Percentiles rank a stretch among this genome's conserved stretches.
Evolutionary conservation across 1,140 invertebrate species (phyloP).

Genomic region (Drosophila arawakana): DNA sequence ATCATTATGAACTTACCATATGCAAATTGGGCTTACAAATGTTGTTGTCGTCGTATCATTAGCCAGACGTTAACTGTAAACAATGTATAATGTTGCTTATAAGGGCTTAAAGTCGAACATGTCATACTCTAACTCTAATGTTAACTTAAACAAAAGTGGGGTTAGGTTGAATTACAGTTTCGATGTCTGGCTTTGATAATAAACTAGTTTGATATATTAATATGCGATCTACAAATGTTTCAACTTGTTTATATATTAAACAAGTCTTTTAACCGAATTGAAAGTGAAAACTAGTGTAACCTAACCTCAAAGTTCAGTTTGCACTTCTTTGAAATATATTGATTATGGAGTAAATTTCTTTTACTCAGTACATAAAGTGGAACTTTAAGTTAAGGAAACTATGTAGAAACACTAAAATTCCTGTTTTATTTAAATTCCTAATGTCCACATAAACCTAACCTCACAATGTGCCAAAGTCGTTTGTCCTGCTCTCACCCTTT

Average conservation of each 20-base stretch:
- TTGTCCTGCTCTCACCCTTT: not conserved
- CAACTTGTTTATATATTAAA: no score
- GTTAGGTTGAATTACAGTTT: not conserved
- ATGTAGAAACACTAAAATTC: no score
- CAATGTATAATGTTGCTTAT: not conserved
- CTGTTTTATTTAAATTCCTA: no score
- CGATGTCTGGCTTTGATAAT: not conserved
- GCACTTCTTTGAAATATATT: not conserved
- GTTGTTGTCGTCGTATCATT: conserved; percentile 23
- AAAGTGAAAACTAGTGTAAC: not conserved
- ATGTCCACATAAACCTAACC: not conserved
- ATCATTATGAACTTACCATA: conserved; percentile 35
- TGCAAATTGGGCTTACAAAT: conserved; percentile 21
- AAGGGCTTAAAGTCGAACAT: not conserved
- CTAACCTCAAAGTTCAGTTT: not conserved
- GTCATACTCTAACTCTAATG: conserved; percentile 4
- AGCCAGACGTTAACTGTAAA: conserved; percentile 34
- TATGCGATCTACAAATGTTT: no score
- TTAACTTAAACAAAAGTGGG: not conserved
- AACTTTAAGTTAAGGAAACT: no score
- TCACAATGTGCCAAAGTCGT: not conserved
- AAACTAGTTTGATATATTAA: no score
- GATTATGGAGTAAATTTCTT: not conserved
- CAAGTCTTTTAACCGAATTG: no score
- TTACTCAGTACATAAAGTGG: no score